Percentiles rank a stretch among this genome's conserved stretches.
phyloP scores from a whole-genome alignment of 1,140 invertebrate genomes.

The Drosophila watanabei region DNA sequence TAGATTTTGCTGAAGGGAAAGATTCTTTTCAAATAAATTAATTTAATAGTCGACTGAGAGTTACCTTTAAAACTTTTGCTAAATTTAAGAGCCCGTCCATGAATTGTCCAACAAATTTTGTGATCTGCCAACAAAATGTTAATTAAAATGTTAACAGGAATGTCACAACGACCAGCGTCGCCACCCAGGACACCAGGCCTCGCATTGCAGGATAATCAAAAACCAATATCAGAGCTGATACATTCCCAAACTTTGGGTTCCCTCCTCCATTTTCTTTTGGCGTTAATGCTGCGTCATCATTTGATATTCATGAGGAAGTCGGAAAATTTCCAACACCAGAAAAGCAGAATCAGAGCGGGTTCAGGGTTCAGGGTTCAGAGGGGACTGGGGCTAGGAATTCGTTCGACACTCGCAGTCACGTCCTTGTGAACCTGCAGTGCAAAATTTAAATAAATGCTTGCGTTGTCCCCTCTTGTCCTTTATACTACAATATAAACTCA shows the following conservation, averaged over 20 bases:
- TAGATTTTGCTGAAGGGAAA: no score
- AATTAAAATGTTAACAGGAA: conserved; percentile 74
- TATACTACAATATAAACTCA: conserved; percentile 25
- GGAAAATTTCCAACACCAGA: conserved; percentile 24
- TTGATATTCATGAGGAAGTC: conserved; percentile 72
- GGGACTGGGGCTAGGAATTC: conserved; percentile 26
- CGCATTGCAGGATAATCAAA: conserved; percentile 62
- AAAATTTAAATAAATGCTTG: conserved; percentile 77
- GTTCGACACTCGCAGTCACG: conserved; percentile 57
- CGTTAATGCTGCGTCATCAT: conserved; percentile 59
- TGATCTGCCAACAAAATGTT: conserved; percentile 56
- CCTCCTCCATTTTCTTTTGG: not conserved
- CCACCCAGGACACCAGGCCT: conserved; percentile 1
- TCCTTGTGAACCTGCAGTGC: conserved; percentile 55
- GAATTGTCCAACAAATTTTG: conserved; percentile 8
- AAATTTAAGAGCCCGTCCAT: not conserved
- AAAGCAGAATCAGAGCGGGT: not conserved
- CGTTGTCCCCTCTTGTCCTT: conserved; percentile 35
- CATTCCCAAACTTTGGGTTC: conserved; percentile 1
- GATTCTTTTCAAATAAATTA: no score
- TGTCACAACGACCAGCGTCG: conserved; percentile 1
- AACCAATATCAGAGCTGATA: conserved; percentile 72
- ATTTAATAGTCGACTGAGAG: no score
- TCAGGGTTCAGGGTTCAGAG: not conserved
- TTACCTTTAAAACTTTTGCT: not conserved